Percentiles rank a stretch among this genome's conserved stretches.
These are phyloP conservation scores for Limenitis arthemis DNA, from an alignment of 2,888 invertebrate species.

Conservation along the genomic window DNA sequence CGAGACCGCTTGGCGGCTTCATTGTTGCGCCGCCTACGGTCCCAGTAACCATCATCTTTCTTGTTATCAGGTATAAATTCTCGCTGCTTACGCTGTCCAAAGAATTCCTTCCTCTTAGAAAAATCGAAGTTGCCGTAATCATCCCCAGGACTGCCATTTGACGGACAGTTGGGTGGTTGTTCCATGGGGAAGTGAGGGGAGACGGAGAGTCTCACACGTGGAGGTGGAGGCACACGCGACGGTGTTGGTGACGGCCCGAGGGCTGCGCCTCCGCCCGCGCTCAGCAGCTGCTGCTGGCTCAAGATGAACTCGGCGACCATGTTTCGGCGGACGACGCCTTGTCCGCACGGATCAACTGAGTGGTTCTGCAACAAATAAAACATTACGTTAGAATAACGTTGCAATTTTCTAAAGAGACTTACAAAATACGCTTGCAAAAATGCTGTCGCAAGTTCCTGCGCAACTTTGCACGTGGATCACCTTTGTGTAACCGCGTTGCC, in stretches of 20 bases:
- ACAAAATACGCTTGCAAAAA: slow-evolving; percentile 58
- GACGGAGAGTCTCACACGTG: slow-evolving; percentile 52
- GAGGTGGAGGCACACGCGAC: slow-evolving; percentile 49
- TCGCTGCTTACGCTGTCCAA: slow-evolving; percentile 92
- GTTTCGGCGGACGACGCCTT: slow-evolving; percentile 75
- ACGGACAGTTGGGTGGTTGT: slow-evolving; percentile 37
- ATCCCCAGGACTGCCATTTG: slow-evolving; percentile 39
- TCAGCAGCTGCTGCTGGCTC: slow-evolving; percentile 75
- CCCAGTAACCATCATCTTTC: slow-evolving; percentile 98
- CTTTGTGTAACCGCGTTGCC: slow-evolving; percentile 57
- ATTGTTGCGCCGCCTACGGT: slow-evolving; percentile 94
- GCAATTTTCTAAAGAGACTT: slow-evolving; percentile 39
- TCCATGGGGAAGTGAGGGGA: slow-evolving; percentile 68
- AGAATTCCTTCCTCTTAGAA: slow-evolving; percentile 85
- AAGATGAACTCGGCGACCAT: slow-evolving; percentile 91
- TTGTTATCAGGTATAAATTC: slow-evolving; percentile 97
- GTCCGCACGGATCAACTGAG: slow-evolving; percentile 64
- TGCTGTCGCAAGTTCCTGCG: slow-evolving; percentile 54
- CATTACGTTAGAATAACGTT: slow-evolving; percentile 40
- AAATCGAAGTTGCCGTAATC: slow-evolving; percentile 71
- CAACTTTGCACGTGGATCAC: slow-evolving; percentile 53
- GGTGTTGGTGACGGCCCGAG: slow-evolving; percentile 53
- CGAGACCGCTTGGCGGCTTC: slow-evolving; percentile 97
- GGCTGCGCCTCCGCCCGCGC: slow-evolving; percentile 46
- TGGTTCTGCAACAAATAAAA: slow-evolving; percentile 64